Evolutionary conservation across 2,888 invertebrate genomes (phyloP).

Genomic region (Conomelus anceps): DNA sequence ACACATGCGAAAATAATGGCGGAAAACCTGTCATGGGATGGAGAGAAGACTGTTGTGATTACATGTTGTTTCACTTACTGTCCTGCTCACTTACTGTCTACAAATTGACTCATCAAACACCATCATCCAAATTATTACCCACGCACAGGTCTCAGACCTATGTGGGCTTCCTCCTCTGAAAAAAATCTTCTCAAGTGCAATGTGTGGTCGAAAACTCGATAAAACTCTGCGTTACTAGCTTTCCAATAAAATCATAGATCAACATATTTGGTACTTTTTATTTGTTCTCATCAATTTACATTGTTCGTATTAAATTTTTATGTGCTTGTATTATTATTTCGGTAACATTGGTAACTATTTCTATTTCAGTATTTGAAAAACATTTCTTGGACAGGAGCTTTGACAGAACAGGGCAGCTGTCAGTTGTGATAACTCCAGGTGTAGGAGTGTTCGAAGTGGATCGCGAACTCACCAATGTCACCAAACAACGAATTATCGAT

Average conservation of each 20-base stretch:
- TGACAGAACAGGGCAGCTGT: conserved; percentile 95
- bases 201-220: too few species aligned
- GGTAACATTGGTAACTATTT: background rate
- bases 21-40: conserved; percentile 94
- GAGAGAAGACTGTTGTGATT: conserved; percentile 97
- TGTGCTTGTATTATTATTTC: background rate
- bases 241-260: too few species aligned
- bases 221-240: too few species aligned
- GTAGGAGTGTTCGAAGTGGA: conserved; percentile 99
- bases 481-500: conserved; percentile 97
- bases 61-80: conserved; percentile 99
- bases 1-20: conserved; percentile 95
- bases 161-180: too few species aligned
- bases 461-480: conserved; percentile 91
- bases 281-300: background rate
- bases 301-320: conserved; percentile 8
- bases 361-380: conserved; percentile 81
- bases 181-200: too few species aligned
- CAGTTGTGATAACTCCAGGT: conserved; percentile 96
- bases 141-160: too few species aligned
- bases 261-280: too few species aligned
- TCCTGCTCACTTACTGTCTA: conserved; percentile 98
- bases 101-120: too few species aligned
- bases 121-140: too few species aligned
- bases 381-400: conserved; percentile 96